Evolutionary conservation across 1,140 invertebrate species (phyloP), one percentile per base, ranked within the genome.

Genomic region (Pectinophora gossypiella): DNA sequence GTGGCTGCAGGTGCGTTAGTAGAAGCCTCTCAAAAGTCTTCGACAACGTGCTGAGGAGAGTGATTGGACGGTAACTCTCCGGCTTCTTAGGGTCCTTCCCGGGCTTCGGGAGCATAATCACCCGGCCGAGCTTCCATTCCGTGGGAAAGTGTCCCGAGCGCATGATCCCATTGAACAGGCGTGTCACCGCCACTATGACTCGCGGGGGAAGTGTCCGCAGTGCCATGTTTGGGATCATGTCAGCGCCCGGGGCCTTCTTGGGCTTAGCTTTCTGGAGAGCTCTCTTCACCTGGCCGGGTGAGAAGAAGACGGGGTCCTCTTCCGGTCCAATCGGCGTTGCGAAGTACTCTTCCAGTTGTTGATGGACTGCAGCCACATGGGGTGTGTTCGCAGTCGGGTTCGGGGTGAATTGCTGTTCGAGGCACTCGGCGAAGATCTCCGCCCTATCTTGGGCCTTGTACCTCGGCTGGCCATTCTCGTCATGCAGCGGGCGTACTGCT

Each of bases 1-100:
- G 45, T 0, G 54, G 61, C 0, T 0, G n/a, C 3, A 68, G 20
- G 5, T 64, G 53, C n/a, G n/a, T n/a, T 6, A 73, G 59, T 15
- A 83, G 40, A 0, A 76, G 57, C 7, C 42, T 52, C 47, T 81
- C 75, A 19, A 76, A 75, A 3, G 72, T 2, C 54, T 79, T 81
- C 0, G 52, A 56, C 3, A 73, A 16, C 19, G 44, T 48, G 0
- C 56, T n/a, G 0, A 79, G 61, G 6, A 80, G 61, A 0, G 69
- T 75, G 18, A 81, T 81, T 0, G 77, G 73, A 13, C 77, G 56
- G 42, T 76, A 75, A 38, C 58, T 69, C 18, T 21, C 49, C 0
- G 69, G 62, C 16, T 27, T 36, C 18, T 38, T 15, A 0, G 36
- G 32, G 43, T 58, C 42, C 22, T 78, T 76, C 15, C 59, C 58